Percentiles rank a stretch among this genome's conserved stretches.
These are phyloP conservation scores for Rhyzopertha dominica DNA, from an alignment of 1,140 invertebrate species.

Conservation along the genomic window DNA sequence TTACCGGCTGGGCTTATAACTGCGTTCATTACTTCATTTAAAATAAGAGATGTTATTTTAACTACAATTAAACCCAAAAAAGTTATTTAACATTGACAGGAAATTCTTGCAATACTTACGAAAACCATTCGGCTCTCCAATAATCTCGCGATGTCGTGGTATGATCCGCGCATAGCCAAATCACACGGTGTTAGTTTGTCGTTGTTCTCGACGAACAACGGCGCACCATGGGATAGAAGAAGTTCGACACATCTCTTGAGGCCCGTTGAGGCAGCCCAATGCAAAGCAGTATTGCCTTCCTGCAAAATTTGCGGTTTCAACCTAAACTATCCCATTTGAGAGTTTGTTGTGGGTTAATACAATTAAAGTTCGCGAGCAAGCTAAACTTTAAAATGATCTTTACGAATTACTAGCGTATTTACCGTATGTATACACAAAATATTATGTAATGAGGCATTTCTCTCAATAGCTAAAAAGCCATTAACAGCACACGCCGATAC, in stretches of 20 bases:
- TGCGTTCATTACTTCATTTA: too few relatives aligned
- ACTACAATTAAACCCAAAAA: too few relatives aligned
- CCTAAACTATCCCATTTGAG: not conserved
- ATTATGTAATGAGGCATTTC: too few relatives aligned
- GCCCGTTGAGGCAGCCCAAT: conserved; percentile 61
- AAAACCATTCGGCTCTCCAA: conserved; percentile 69
- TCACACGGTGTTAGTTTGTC: conserved; percentile 62
- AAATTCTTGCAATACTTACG: conserved; percentile 57
- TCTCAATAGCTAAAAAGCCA: too few relatives aligned
- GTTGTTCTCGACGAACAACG: conserved; percentile 60
- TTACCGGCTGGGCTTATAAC: too few relatives aligned
- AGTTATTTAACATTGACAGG: too few relatives aligned
- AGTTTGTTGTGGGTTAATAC: not conserved
- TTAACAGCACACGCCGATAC: too few relatives aligned
- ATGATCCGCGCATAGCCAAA: conserved; percentile 54
- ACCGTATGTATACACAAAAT: too few relatives aligned
- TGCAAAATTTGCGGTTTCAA: conserved; percentile 35
- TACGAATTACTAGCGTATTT: too few relatives aligned
- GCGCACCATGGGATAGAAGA: conserved; percentile 56
- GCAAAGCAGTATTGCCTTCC: conserved; percentile 64
- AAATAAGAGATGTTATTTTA: too few relatives aligned
- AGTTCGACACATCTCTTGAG: conserved; percentile 61
- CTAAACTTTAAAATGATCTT: too few relatives aligned
- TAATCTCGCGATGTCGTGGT: conserved; percentile 59
- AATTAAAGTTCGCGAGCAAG: too few relatives aligned